These are phyloP conservation scores for Acanthococcus lagerstroemiae DNA, from an alignment of 2,888 invertebrate species.

Conservation along the genomic window DNA sequence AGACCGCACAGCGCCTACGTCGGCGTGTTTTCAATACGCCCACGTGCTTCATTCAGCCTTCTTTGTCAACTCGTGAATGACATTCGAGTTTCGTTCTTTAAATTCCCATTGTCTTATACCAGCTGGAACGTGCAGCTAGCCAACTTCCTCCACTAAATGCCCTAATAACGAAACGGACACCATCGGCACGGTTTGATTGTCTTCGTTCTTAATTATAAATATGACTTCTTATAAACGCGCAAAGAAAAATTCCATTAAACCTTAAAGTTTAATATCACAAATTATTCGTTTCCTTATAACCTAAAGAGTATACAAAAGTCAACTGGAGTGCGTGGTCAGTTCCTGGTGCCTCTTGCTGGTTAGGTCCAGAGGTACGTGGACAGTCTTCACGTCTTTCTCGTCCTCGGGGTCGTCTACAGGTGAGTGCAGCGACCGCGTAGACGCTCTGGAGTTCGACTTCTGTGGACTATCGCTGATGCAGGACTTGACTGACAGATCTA, in stretches of 20 bases:
- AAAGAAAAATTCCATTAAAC: constrained; percentile 10
- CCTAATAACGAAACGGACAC: neutral
- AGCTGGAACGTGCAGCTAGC: no score
- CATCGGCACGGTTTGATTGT: neutral
- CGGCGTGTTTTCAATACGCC: no score
- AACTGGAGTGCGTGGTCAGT: constrained; percentile 23
- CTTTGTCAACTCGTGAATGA: no score
- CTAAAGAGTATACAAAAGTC: neutral
- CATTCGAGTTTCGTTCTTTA: no score
- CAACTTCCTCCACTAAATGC: no score
- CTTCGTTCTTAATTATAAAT: neutral
- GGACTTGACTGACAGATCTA: constrained; percentile 43
- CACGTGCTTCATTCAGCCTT: no score
- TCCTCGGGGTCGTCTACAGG: constrained; percentile 1
- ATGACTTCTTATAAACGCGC: neutral
- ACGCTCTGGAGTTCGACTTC: neutral
- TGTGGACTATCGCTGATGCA: constrained; percentile 11
- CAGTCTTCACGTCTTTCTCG: constrained; percentile 1
- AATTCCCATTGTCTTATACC: no score
- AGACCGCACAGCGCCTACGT: no score
- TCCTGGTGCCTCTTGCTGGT: constrained; percentile 25
- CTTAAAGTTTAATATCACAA: constrained; percentile 29
- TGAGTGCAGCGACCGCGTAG: neutral
- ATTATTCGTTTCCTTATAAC: neutral
- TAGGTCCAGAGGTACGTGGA: constrained; percentile 24